phyloP scores from a whole-genome alignment of 2,888 invertebrate genomes.

The Sminthurides aquaticus region DNA sequence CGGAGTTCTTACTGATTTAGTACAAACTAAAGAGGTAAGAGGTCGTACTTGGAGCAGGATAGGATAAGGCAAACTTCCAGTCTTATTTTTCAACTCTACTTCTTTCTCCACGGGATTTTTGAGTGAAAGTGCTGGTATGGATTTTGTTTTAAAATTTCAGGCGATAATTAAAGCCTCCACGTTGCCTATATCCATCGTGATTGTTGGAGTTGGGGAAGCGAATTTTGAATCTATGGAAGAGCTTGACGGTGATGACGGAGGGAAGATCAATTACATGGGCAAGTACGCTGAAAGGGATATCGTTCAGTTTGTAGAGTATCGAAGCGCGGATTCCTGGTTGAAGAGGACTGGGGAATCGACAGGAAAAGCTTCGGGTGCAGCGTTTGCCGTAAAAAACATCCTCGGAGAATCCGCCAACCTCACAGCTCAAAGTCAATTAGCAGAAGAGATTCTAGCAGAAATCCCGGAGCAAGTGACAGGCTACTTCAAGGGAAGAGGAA shows the following conservation, averaged over 20 bases:
- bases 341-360: constrained; percentile 33
- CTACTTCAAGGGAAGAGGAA: constrained; percentile 50
- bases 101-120: background rate
- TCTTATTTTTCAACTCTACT: background rate
- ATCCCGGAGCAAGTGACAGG: constrained; percentile 51
- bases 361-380: constrained; percentile 9
- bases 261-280: constrained; percentile 45
- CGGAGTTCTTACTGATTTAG: constrained; percentile 55
- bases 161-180: constrained; percentile 51
- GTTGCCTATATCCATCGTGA: constrained; percentile 57
- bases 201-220: constrained; percentile 52
- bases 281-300: constrained; percentile 53
- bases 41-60: background rate
- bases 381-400: background rate
- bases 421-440: constrained; percentile 46
- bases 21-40: constrained; percentile 49
- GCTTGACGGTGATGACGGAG: constrained; percentile 49
- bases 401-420: constrained; percentile 10
- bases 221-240: constrained; percentile 2
- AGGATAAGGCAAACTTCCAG: background rate
- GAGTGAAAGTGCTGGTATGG: too few relatives aligned
- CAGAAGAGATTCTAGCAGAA: constrained; percentile 49
- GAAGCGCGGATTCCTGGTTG: constrained; percentile 42
- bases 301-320: constrained; percentile 56
- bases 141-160: constrained; percentile 35